Percentiles rank a stretch among this genome's conserved stretches.
Conservation (phyloP, 1,140 invertebrate genomes). For the Oreohelix idahoensis region DNA sequence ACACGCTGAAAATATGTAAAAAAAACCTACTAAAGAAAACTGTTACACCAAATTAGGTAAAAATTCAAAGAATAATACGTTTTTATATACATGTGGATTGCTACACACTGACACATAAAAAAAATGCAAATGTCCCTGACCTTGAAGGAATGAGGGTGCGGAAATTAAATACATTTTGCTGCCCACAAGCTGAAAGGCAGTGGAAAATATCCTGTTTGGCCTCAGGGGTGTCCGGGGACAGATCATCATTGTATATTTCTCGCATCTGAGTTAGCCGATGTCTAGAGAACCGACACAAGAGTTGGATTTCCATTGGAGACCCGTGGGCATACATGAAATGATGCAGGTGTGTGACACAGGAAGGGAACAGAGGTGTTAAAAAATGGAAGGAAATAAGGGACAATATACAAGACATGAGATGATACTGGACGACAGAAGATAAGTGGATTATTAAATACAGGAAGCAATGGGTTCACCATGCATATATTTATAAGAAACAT, state of each 20-base stretch:
- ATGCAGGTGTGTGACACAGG: neutral
- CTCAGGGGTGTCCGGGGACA: constrained; percentile 78
- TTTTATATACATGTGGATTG: too few relatives aligned
- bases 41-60: too few relatives aligned
- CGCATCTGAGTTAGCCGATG: constrained; percentile 97
- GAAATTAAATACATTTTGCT: constrained; percentile 84
- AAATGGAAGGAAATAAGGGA: neutral
- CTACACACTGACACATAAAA: neutral
- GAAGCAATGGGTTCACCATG: too few relatives aligned
- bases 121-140: constrained; percentile 53
- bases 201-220: constrained; percentile 81
- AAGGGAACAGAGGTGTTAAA: neutral
- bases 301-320: neutral
- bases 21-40: too few relatives aligned
- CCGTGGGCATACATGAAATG: neutral
- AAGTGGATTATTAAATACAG: too few relatives aligned
- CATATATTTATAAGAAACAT: too few relatives aligned
- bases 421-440: too few relatives aligned
- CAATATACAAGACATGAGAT: too few relatives aligned
- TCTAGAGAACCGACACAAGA: constrained; percentile 76
- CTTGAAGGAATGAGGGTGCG: constrained; percentile 74
- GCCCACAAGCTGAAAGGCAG: constrained; percentile 83
- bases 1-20: too few relatives aligned
- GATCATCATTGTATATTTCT: constrained; percentile 94
- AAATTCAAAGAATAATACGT: too few relatives aligned